A percentile compares a stretch with the other conserved stretches of the same genome.
Evolutionary conservation across 35 echinoderm and acorn worm species (phyloP).

Genomic region (Diadema setosum): DNA sequence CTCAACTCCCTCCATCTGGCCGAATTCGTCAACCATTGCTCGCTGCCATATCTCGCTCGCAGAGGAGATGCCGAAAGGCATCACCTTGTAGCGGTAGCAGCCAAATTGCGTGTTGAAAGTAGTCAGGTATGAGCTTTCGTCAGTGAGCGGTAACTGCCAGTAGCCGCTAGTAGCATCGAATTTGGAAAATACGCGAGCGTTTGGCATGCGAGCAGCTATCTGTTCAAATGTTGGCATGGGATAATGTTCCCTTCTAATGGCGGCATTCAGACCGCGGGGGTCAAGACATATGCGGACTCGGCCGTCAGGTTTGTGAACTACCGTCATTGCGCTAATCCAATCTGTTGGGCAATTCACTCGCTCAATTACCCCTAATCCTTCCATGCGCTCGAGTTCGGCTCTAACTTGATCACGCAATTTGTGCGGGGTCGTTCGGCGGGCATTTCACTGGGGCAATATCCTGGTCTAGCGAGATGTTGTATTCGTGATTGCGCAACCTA

Average conservation of each 20-base stretch:
- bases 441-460: conserved; percentile 38
- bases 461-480: not conserved
- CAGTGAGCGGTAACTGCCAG: conserved; percentile 6
- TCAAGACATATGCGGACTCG: conserved; percentile 45
- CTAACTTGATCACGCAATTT: conserved; percentile 45
- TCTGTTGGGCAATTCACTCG: conserved; percentile 22
- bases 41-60: not conserved
- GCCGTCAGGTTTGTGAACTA: conserved; percentile 51
- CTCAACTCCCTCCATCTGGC: not conserved
- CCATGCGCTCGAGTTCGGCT: conserved; percentile 54
- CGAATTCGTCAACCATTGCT: not conserved
- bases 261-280: conserved; percentile 36
- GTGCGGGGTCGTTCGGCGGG: conserved; percentile 41
- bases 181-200: not conserved
- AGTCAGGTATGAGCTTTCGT: not conserved
- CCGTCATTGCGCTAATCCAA: conserved; percentile 37
- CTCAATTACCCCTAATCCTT: conserved; percentile 39
- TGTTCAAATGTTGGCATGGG: conserved; percentile 37
- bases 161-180: conserved; percentile 27
- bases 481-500: not conserved
- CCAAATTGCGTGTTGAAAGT: not conserved
- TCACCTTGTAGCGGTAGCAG: not conserved
- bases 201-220: conserved; percentile 1
- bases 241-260: conserved; percentile 45
- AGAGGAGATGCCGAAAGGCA: not conserved